Percentiles rank a stretch among this genome's conserved stretches.
These are phyloP conservation scores for Drosophila kikkawai DNA, from an alignment of 1,140 invertebrate genomes.

Conservation along the genomic window DNA sequence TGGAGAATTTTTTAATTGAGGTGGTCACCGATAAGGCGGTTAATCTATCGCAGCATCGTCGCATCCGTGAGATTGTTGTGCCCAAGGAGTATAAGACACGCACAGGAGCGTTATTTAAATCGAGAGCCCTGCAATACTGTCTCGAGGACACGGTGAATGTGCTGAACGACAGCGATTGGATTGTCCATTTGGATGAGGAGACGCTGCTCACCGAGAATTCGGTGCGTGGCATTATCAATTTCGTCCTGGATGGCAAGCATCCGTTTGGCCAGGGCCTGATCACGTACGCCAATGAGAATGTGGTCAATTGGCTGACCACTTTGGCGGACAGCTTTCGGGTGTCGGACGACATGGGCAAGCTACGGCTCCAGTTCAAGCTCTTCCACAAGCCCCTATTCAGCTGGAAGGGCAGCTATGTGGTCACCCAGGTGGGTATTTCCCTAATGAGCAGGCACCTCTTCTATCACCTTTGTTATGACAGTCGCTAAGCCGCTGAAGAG, in stretches of 20 bases:
- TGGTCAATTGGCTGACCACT: constrained; percentile 99
- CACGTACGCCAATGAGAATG: constrained; percentile 98
- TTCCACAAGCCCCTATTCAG: constrained; percentile 98
- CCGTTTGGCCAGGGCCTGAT: constrained; percentile 99
- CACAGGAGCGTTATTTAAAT: constrained; percentile 97
- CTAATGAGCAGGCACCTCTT: background rate
- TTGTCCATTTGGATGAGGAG: constrained; percentile 99
- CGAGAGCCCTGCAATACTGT: constrained; percentile 97
- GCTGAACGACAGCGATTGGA: constrained; percentile 96
- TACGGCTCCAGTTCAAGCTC: constrained; percentile 95
- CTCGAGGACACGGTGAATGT: constrained; percentile 96
- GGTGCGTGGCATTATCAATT: constrained; percentile 96
- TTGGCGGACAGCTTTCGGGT: constrained; percentile 98
- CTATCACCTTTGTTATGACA: constrained; percentile 3
- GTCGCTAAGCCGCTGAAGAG: constrained; percentile 6
- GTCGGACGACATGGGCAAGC: constrained; percentile 98
- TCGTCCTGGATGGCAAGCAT: constrained; percentile 97
- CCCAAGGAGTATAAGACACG: constrained; percentile 94
- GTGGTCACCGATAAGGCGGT: constrained; percentile 97
- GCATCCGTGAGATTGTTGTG: constrained; percentile 94
- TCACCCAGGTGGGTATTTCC: constrained; percentile 91
- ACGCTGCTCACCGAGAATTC: constrained; percentile 97
- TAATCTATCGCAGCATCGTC: constrained; percentile 89
- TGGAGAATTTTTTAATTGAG: constrained; percentile 99
- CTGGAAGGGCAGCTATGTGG: constrained; percentile 98